Base-by-base conservation (phyloP, 1,140 invertebrate genomes). In the Ceratina australensis region DNA sequence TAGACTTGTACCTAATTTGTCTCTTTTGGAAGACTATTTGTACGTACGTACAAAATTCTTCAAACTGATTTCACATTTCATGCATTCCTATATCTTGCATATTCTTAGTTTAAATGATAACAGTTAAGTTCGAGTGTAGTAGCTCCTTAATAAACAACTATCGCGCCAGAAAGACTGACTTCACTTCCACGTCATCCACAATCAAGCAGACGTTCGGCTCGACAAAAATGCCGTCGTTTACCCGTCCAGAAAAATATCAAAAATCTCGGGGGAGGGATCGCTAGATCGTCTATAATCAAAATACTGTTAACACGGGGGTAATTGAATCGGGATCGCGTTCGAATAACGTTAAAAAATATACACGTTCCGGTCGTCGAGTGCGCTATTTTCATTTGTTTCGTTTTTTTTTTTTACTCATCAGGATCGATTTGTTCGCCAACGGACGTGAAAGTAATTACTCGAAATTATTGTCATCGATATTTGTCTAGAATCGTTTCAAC, bases 381-480 rank as follows among this genome's bases (percentile, higher is more conserved):
- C 57, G 22, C 15, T 15, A 8, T 33, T 22, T 54, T 5, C 33
- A 42, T 42, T 42, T 42, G 33, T 42, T 7, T 33, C 33, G 7
- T 33, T 33, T 33, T 33, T 42, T 42, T 42, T 42, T 42, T 42
- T 42, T 10, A 8, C 33, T 42, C 33, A 42, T 42, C 54, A 20
- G 26, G 54, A 33, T 33, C 33, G 18, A 60, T 24, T 18, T 5
- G n/a, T 49, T 49, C 24, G 71, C 26, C 22, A 49, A 65, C 47
- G 60, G 52, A 80, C 76, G 78, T 75, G 72, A 72, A 80, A 80
- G 77, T 74, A 60, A 81, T 73, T 80, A 80, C 54, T 5, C 59
- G 73, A 82, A 82, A 82, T 82, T 82, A 82, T 82, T 82, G 81
- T 82, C 81, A 82, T 81, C 57, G 60, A 67, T 81, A 64, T 82